Percentiles rank a stretch among this genome's conserved stretches.
phyloP scores from a whole-genome alignment of 2,888 invertebrate species.

The Lissonota sp. region DNA sequence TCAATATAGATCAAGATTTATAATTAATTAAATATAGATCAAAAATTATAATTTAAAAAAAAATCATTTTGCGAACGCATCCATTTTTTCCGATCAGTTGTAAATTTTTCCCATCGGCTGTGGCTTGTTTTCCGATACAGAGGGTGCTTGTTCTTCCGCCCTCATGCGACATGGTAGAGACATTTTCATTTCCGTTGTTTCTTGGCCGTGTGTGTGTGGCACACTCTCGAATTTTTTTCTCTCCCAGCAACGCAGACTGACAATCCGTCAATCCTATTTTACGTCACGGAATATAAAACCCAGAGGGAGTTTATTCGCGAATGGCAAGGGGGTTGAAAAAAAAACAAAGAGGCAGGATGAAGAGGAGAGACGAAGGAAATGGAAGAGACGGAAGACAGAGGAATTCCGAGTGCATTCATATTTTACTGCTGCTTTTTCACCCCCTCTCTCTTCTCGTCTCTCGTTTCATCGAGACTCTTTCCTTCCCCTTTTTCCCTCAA shows the following conservation, averaged over 20 bases:
- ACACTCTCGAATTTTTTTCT: not conserved
- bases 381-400: constrained; percentile 42
- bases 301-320: constrained; percentile 5
- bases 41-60: too few relatives aligned
- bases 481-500: not conserved
- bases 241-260: constrained; percentile 30
- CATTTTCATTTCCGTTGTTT: constrained; percentile 14
- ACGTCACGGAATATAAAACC: constrained; percentile 20
- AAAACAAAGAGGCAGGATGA: too few relatives aligned
- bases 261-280: constrained; percentile 55
- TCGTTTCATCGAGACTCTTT: constrained; percentile 9
- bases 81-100: not conserved
- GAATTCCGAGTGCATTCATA: constrained; percentile 53
- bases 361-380: not conserved
- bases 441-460: constrained; percentile 1
- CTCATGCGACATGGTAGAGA: not conserved
- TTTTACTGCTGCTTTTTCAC: constrained; percentile 39
- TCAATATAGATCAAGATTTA: too few relatives aligned
- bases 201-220: not conserved
- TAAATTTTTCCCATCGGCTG: not conserved
- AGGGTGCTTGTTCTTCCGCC: not conserved
- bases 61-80: too few relatives aligned
- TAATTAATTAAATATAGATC: too few relatives aligned
- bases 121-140: not conserved
- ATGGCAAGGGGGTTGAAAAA: constrained; percentile 19